phyloP scores from a whole-genome alignment of 1,140 invertebrate species.

The Drosophila teissieri region DNA sequence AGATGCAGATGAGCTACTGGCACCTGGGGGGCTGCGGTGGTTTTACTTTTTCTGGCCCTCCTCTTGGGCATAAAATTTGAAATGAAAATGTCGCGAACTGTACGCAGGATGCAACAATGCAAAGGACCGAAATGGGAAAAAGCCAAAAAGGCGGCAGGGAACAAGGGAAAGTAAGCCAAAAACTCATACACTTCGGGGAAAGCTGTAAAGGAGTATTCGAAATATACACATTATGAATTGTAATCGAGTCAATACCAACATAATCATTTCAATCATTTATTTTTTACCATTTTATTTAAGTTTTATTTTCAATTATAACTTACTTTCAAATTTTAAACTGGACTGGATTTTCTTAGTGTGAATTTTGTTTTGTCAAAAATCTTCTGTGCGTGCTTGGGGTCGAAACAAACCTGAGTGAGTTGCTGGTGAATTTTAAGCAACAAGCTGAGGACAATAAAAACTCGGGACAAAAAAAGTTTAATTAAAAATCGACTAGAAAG shows the following conservation, averaged over 20 bases:
- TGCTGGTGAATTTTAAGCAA: slow-evolving; percentile 36
- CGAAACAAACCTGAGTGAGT: slow-evolving; percentile 19
- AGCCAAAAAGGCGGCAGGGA: slow-evolving; percentile 9
- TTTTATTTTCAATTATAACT: neutral
- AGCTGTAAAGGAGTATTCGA: neutral
- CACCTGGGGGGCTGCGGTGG: slow-evolving; percentile 18
- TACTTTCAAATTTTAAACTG: neutral
- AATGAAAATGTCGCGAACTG: slow-evolving; percentile 79
- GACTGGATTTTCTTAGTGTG: neutral
- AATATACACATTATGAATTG: too few relatives aligned
- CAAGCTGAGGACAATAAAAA: neutral
- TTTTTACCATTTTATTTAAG: too few relatives aligned
- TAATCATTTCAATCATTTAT: too few relatives aligned
- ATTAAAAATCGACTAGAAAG: slow-evolving; percentile 48
- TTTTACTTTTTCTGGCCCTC: slow-evolving; percentile 69
- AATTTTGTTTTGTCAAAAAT: slow-evolving; percentile 11
- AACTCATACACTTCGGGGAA: slow-evolving; percentile 3
- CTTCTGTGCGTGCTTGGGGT: slow-evolving; percentile 21
- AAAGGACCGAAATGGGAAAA: slow-evolving; percentile 14
- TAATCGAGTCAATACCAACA: too few relatives aligned
- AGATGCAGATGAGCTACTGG: slow-evolving; percentile 17
- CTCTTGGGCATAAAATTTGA: slow-evolving; percentile 81
- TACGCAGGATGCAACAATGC: slow-evolving; percentile 72
- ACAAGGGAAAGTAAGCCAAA: neutral
- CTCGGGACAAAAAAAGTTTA: slow-evolving; percentile 22